Base-by-base conservation (phyloP, 1,140 invertebrate species). In the Drosophila sp. region DNA sequence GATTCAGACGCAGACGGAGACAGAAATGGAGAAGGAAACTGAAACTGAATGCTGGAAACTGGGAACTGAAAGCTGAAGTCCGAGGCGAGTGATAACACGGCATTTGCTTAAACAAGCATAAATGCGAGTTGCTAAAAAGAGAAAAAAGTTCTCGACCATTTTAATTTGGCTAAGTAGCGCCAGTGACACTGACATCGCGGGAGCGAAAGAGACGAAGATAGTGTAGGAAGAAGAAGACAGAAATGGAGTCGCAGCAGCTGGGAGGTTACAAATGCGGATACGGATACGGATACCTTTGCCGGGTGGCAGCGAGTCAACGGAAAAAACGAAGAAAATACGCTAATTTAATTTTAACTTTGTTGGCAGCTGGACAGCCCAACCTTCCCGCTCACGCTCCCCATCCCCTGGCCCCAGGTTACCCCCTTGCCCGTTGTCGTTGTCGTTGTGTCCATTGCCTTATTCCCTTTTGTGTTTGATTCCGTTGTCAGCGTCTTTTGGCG, bases 281-380 rank as follows among this genome's bases (percentile, higher is more conserved):
- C 59, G 48, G 40, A 62, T 70, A 51, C 18, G 50, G 14, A 70
- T 70, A 84, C 59, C 67, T 69, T 53, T 62, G 21, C 45, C 50
- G 43, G 13, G 8, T 21, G 8, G 16, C 8, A 7, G 54, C 3
- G 9, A 41, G 54, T 40, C 2, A 5, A 45, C 32, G 34, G 46
- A 53, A 18, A 59, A 50, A 21, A 7, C 57, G 57, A 80, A 76
- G 71, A 80, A 80, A 82, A 77, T 78, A 81, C 75, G 65, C 82
- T 86, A 86, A 86, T 86, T 86, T 87, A 87, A 86, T 86, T 86
- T 86, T 81, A 86, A 86, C 74, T 86, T 86, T 87, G 77, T 72
- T 78, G 70, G 64, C 73, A 77, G 74, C 7, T 63, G 70, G 40
- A 50, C 64, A 66, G 36, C 34, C n/a, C n/a, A n/a, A n/a, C n/a